These are phyloP conservation scores for Ormyrus thymus DNA, from an alignment of 2,888 invertebrate species.

Conservation along the genomic window DNA sequence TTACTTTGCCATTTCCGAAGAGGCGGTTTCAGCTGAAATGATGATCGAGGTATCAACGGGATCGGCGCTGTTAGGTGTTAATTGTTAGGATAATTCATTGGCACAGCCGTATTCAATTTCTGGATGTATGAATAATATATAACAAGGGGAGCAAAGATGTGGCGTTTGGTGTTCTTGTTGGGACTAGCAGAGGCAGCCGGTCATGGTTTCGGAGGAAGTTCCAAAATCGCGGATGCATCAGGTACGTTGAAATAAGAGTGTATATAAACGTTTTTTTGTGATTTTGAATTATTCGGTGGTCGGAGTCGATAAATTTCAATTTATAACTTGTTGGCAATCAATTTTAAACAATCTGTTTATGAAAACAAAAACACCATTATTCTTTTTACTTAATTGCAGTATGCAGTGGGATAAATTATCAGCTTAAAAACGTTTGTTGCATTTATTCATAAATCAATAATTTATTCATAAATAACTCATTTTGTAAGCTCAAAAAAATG, in stretches of 20 bases:
- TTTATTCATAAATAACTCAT: no score
- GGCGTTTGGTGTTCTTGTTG: slow-evolving; percentile 60
- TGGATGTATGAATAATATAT: slow-evolving; percentile 2
- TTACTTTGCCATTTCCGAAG: neutral
- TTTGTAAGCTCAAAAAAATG: no score
- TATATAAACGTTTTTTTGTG: no score
- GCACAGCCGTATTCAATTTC: neutral
- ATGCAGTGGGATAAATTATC: no score
- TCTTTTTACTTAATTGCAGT: no score
- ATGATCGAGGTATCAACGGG: slow-evolving; percentile 5
- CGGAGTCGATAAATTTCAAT: no score
- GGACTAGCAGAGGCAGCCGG: slow-evolving; percentile 67
- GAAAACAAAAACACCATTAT: no score
- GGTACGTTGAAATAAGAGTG: slow-evolving; percentile 56
- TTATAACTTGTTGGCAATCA: no score
- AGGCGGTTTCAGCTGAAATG: neutral
- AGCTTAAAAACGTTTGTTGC: no score
- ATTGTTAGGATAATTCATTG: neutral
- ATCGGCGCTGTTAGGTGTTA: neutral
- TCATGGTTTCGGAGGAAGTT: slow-evolving; percentile 61
- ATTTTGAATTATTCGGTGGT: no score
- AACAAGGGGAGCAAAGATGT: slow-evolving; percentile 38
- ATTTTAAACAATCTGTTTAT: no score
- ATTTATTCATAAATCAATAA: no score
- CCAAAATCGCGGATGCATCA: slow-evolving; percentile 62